A percentile compares a stretch with the other conserved stretches of the same genome.
Evolutionary conservation across 2,888 invertebrate species (phyloP).

Genomic region (Philhelius pedissequus): DNA sequence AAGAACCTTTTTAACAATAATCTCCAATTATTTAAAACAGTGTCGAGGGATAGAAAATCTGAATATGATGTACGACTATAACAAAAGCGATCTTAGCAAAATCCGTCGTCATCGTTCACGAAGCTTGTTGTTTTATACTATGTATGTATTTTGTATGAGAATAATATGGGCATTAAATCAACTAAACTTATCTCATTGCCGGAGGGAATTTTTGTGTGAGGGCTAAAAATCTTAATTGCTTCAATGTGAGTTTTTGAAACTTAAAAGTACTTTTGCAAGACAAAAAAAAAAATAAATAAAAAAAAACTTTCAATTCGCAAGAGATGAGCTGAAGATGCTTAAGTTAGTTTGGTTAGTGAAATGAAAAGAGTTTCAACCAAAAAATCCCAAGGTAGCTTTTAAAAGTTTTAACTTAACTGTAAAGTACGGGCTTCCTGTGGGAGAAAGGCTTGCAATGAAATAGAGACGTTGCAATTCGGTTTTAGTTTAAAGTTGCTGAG

Average conservation of each 20-base stretch:
- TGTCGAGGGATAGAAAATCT: neutral
- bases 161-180: conserved; percentile 32
- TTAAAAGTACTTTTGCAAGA: conserved; percentile 28
- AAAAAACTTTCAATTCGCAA: conserved; percentile 45
- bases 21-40: neutral
- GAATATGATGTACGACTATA: neutral
- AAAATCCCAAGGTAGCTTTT: conserved; percentile 54
- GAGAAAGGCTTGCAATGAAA: conserved; percentile 31
- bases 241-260: conserved; percentile 44
- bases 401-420: conserved; percentile 54
- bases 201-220: neutral
- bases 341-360: conserved; percentile 12
- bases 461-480: conserved; percentile 37
- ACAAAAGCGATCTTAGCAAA: neutral
- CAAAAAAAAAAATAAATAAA: neutral
- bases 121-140: neutral
- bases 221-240: conserved; percentile 47
- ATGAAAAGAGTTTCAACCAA: conserved; percentile 32
- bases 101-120: neutral
- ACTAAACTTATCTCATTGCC: conserved; percentile 17
- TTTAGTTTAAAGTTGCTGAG: conserved; percentile 7
- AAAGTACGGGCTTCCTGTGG: conserved; percentile 25
- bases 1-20: neutral
- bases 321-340: conserved; percentile 30
- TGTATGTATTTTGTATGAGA: conserved; percentile 24